Percentiles rank a stretch among this genome's conserved stretches.
These are phyloP conservation scores for Rhagoletis pomonella DNA, from an alignment of 1,140 invertebrate species.

Conservation along the genomic window DNA sequence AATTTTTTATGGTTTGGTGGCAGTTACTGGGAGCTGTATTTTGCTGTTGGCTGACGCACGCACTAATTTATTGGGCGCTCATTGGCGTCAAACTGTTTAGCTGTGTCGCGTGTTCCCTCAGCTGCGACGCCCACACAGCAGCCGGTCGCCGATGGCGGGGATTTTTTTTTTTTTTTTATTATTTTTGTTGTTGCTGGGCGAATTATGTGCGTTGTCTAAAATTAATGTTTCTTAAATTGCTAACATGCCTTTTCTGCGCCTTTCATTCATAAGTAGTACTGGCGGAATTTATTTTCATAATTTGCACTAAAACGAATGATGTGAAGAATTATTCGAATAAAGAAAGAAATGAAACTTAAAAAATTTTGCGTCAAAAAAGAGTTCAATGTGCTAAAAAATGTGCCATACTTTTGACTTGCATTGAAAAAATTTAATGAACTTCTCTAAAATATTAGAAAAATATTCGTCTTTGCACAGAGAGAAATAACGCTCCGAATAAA, in stretches of 20 bases:
- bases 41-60: background rate
- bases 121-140: background rate
- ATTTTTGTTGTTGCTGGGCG: background rate
- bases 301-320: too few relatives aligned
- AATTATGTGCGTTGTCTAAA: background rate
- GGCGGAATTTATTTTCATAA: background rate
- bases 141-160: background rate
- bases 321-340: too few relatives aligned
- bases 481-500: too few relatives aligned
- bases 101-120: background rate
- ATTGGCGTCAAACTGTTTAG: slow-evolving; percentile 12
- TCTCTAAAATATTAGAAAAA: too few relatives aligned
- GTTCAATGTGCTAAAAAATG: too few relatives aligned
- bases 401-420: too few relatives aligned
- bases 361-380: too few relatives aligned
- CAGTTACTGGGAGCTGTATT: background rate
- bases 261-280: background rate
- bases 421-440: too few relatives aligned
- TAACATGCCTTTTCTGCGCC: background rate
- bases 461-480: too few relatives aligned
- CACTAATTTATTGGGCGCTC: background rate
- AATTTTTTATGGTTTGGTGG: background rate
- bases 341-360: too few relatives aligned
- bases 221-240: slow-evolving; percentile 19
- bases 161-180: background rate